These are phyloP conservation scores for Ciconia nigra DNA, from an alignment of 2,797 vertebrate genomes.

Conservation along the genomic window DNA sequence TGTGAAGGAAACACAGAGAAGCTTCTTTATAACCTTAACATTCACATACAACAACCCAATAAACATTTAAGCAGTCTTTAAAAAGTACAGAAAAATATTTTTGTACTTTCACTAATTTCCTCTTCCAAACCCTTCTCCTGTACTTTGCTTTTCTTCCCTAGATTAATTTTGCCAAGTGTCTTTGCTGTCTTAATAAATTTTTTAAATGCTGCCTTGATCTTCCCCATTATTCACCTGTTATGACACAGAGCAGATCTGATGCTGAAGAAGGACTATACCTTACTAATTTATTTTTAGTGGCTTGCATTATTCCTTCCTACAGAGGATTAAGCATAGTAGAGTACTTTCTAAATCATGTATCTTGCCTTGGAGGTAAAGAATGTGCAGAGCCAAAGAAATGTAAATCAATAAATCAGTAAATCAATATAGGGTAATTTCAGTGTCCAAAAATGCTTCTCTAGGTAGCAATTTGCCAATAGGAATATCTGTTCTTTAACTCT, in stretches of 20 bases:
- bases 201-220: neutral
- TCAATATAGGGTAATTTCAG: neutral
- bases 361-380: neutral
- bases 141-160: neutral
- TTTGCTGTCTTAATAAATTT: neutral
- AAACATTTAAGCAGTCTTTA: neutral
- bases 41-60: neutral
- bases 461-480: neutral
- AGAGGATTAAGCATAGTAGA: neutral
- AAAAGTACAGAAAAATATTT: neutral
- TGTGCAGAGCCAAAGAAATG: neutral
- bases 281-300: neutral
- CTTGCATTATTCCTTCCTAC: neutral
- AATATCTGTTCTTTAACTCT: neutral
- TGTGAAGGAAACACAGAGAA: neutral
- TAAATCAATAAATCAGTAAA: neutral
- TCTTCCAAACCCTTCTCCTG: neutral
- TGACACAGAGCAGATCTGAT: neutral
- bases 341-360: conserved; percentile 5
- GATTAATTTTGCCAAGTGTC: neutral
- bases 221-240: neutral
- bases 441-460: neutral
- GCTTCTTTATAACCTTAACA: neutral
- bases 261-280: neutral
- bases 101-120: neutral